Percentiles rank a stretch among this genome's conserved stretches.
phyloP scores from a whole-genome alignment of 2,113 vertebrate species.

The Phalacrocorax brasilianus region DNA sequence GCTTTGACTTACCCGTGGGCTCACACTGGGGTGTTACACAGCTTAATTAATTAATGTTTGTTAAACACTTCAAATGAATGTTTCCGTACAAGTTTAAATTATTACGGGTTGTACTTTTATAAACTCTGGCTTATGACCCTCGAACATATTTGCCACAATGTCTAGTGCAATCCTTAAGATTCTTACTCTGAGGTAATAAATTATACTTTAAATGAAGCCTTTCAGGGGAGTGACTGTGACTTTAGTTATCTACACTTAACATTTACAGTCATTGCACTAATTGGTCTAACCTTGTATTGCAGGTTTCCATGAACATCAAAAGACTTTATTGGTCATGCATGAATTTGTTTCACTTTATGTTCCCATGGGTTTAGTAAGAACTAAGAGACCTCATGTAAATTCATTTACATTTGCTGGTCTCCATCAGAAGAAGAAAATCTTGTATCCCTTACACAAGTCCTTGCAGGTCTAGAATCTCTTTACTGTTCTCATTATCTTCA shows the following conservation, averaged over 20 bases:
- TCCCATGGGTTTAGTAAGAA: background rate
- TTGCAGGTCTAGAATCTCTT: background rate
- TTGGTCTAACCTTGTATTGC: constrained; percentile 5
- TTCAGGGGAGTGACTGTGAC: background rate
- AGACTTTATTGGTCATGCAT: background rate
- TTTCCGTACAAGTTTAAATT: background rate
- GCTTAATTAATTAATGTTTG: constrained; percentile 56
- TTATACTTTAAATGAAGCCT: constrained; percentile 3
- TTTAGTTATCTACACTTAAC: constrained; percentile 25
- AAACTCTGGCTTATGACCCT: constrained; percentile 26
- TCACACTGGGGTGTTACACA: background rate
- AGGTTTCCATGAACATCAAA: constrained; percentile 11
- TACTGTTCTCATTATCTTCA: background rate
- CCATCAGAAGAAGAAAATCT: background rate
- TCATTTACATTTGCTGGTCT: background rate
- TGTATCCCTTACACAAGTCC: background rate
- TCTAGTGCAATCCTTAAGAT: background rate
- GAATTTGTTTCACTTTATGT: constrained; percentile 5
- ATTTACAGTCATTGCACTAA: constrained; percentile 30
- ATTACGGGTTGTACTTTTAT: background rate
- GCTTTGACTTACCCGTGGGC: constrained; percentile 36
- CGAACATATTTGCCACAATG: background rate
- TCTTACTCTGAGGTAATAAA: background rate
- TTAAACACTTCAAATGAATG: constrained; percentile 19
- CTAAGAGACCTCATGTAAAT: background rate